Base-by-base conservation (phyloP, 2,888 invertebrate genomes). In the Eupeodes luniger region DNA sequence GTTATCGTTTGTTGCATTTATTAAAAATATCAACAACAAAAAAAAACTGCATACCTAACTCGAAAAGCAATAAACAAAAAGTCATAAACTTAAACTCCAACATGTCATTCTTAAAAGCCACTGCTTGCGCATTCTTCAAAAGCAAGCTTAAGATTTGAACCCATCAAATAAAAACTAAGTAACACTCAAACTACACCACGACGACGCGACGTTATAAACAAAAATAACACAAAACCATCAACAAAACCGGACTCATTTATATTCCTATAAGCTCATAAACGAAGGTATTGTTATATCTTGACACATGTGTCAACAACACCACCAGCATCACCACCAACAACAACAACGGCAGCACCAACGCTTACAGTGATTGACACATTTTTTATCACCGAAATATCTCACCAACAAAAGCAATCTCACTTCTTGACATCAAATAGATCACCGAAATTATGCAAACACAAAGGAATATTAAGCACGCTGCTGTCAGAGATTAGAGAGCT, bases 301-400 rank as follows among this genome's bases (percentile, higher is more conserved):
- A 79, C 76, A 85, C 53, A 76, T 67, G 51, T 67, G 62, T 40
- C 77, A 59, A 72, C 72, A 81, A 67, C 51, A 53, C 66, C 72
- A 77, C 66, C 77, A 59, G 66, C 72, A 81, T 61, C 51, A 53
- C 66, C 72, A 77, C 59, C 57, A 59, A n/a, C 61, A 51, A n/a
- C 51, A 51, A n/a, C 51, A 53, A 6, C 53, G 16, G 4, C 47
- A 12, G 11, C 47, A 11, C 10, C 47, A 53, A 16, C 53, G 40
- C 40, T n/a, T 40, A 62, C 67, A 70, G 64, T 79, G 83, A 87
- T 87, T 87, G 86, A 87, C 86, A 83, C 75, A 80, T 80, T 79
- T 76, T 82, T 72, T 82, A 79, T 80, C 86, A 80, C 79, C 78
- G 14, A 81, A 78, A 53, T 67, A 36, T 78, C 67, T 64, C 34